Evolutionary conservation across 2,888 invertebrate species (phyloP), one percentile per base, ranked within the genome.

Genomic region (Spatulosminthurus flaviceps): DNA sequence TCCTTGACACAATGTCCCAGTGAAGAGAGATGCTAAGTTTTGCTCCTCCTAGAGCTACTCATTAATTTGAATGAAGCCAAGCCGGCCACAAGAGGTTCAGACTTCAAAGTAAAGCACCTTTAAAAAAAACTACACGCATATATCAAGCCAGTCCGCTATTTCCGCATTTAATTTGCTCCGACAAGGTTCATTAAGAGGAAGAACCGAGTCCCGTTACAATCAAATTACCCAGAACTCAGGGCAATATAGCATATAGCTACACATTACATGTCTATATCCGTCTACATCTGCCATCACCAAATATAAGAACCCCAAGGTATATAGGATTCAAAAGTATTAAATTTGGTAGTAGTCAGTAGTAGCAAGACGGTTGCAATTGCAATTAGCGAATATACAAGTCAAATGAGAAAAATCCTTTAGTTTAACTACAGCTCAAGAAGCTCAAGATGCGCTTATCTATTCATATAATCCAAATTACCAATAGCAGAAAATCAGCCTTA

Each of bases 161-260:
- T 80, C 80, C 80, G 80, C 80, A 78, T 78, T 80, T 80, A 80
- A 80, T 80, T 80, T 80, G 76, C 60, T 76, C 72, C 70, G 78
- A 80, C 77, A 77, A 41, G 80, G 80, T 79, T 80, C 80, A 80
- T 80, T 80, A 80, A 75, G 75, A 66, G 78, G 43, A 66, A 75
- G 61, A 66, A 64, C 75, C 75, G 66, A 76, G 76, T 81, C 81
- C 81, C 81, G 81, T 81, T 81, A 78, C 34, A 74, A 81, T 79
- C 79, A 81, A 81, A 81, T 81, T 81, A 79, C 79, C 67, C 79
- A 81, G 81, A 81, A 77, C 41, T 42, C 51, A 51, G 24, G 24
- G 67, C n/a, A n/a, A n/a, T n/a, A n/a, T n/a, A n/a, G n/a, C n/a
- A n/a, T n/a, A n/a, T 51, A 19, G n/a, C 16, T 19, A 51, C 16